Base-by-base conservation (phyloP, 53 echinoderm and acorn worm genomes). In the Paracentrotus lividus region DNA sequence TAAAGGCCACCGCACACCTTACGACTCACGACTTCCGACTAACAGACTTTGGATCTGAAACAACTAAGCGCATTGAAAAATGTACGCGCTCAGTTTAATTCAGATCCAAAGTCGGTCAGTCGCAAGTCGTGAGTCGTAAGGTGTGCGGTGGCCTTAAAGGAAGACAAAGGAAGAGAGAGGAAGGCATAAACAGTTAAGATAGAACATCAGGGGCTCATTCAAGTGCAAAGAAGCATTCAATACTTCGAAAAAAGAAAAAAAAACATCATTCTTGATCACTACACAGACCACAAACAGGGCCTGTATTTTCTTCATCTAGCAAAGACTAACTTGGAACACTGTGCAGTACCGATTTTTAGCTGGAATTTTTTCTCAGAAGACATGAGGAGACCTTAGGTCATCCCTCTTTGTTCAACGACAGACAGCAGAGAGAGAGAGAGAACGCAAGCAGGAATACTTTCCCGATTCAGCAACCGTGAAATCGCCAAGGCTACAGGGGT, bases 341-440 rank as follows among this genome's bases (percentile, higher is more conserved):
- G 49, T 92, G 92, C 92, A 56, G 92, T 92, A 92, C 92, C 92
- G 92, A 92, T 81, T 81, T n/a, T 53, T 78, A 57, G 92, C 92
- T 92, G 92, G 92, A 38, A 26, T 78, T 57, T 81, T 78, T 92
- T 92, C 29, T n/a, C 54, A 31, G 91, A 53, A 92, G 92, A 55
- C 78, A 40, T 52, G 91, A 64, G 91, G 53, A 51, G 91, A 90
- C 91, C 58, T 34, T 49, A 51, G 45, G 34, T 90, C 91, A 72
- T 49, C 76, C 66, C 91, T 76, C 49, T 51, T 75, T 72, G 56
- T 24, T 43, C 81, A 78, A 78, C 84, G 92, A 92, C 92, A 49
- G 57, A 36, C 76, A 92, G 54, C 81, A 42, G 90, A 53, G 90
- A 42, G 90, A 33, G 69, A 53, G 90, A 51, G 51, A 31, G 32